A percentile compares a stretch with the other conserved stretches of the same genome.
Evolutionary conservation across 1,140 invertebrate genomes (phyloP).

Genomic region (Eubasilissa regina): DNA sequence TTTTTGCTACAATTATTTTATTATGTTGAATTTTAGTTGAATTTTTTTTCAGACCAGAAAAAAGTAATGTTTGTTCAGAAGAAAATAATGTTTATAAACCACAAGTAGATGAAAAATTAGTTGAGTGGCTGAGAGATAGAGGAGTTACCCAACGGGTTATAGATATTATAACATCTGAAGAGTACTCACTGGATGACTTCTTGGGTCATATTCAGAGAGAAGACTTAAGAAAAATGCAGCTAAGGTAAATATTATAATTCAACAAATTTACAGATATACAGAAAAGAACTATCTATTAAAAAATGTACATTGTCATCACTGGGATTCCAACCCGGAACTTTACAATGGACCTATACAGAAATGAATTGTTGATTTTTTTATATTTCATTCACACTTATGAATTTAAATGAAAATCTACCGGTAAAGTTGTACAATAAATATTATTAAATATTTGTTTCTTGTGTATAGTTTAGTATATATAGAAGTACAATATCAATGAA

Average conservation of each 20-base stretch:
- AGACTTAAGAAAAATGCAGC: slow-evolving; percentile 65
- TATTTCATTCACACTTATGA: no score
- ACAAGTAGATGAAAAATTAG: slow-evolving; percentile 61
- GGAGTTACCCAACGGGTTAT: slow-evolving; percentile 57
- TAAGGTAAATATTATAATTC: slow-evolving; percentile 58
- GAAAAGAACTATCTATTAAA: no score
- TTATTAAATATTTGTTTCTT: no score
- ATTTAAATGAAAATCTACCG: no score
- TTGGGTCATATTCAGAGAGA: slow-evolving; percentile 66
- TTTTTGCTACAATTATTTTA: no score
- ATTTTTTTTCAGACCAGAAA: slow-evolving; percentile 14
- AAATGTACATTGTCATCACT: no score
- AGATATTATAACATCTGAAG: slow-evolving; percentile 61
- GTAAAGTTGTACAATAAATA: no score
- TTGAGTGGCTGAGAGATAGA: slow-evolving; percentile 62
- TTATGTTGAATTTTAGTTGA: not conserved
- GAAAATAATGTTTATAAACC: slow-evolving; percentile 30
- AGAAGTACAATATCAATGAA: no score
- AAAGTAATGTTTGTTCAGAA: not conserved
- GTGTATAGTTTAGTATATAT: no score
- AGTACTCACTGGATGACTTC: slow-evolving; percentile 64
- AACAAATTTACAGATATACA: not conserved
- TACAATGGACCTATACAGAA: no score
- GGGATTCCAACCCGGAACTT: not conserved
- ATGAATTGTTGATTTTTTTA: no score